phyloP scores from a whole-genome alignment of 2,797 vertebrate genomes.

The Propithecus perrieri region DNA sequence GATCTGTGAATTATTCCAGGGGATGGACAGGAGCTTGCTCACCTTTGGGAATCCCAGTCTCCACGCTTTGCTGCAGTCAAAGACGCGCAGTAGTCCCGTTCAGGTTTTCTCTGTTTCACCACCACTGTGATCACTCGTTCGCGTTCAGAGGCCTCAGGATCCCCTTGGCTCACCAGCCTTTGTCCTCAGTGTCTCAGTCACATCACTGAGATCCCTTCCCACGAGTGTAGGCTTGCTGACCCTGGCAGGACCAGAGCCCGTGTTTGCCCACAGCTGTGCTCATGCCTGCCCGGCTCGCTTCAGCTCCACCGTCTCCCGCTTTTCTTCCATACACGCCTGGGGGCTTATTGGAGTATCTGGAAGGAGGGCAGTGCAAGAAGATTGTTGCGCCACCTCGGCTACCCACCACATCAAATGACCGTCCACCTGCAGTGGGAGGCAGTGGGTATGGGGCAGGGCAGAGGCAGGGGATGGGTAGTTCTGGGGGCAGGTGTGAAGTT shows the following conservation, averaged over 20 bases:
- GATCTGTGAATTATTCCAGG: neutral
- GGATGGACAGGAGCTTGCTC: neutral
- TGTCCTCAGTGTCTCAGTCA: neutral
- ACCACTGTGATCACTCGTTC: neutral
- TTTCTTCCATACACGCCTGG: neutral
- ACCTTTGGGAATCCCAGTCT: neutral
- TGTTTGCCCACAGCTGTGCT: neutral
- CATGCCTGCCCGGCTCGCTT: neutral
- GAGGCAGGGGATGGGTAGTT: too few species aligned
- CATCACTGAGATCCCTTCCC: neutral
- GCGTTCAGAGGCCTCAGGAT: neutral
- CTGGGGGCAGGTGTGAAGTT: neutral
- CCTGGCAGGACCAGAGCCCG: neutral
- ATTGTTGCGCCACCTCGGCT: rapidly evolving
- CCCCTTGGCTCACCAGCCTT: neutral
- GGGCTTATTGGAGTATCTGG: too few species aligned
- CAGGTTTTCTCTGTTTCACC: neutral
- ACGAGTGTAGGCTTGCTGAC: neutral
- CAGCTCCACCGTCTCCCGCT: neutral
- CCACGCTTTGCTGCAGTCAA: neutral
- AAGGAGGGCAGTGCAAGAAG: neutral
- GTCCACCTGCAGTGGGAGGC: neutral
- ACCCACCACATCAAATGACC: neutral
- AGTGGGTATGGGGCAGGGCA: rapidly evolving
- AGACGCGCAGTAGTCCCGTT: neutral